Evolutionary conservation across 2,113 vertebrate genomes (phyloP).

Genomic region (Anoura caudifer): DNA sequence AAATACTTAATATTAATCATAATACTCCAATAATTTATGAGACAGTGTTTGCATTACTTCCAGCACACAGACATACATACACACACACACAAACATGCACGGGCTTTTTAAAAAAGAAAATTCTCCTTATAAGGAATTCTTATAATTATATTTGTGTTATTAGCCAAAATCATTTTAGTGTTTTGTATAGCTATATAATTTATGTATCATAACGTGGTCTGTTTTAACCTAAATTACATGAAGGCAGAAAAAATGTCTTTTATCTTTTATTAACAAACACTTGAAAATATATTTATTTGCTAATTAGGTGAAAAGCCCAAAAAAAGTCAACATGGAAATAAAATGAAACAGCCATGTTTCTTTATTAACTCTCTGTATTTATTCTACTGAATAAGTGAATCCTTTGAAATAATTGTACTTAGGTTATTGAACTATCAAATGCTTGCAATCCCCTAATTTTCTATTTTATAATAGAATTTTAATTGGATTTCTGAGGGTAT

Average conservation of each 20-base stretch:
- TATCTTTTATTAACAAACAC: background rate
- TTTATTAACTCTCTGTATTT: background rate
- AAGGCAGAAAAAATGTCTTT: background rate
- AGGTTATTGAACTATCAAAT: background rate
- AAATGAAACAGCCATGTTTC: background rate
- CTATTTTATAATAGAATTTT: background rate
- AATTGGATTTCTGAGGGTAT: background rate
- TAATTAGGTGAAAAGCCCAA: background rate
- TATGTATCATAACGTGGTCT: background rate
- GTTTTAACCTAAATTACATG: constrained; percentile 23
- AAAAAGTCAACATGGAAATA: background rate
- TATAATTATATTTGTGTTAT: background rate
- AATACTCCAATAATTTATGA: background rate
- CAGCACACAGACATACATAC: background rate
- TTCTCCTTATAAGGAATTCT: background rate
- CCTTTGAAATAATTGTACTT: background rate
- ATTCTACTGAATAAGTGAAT: background rate
- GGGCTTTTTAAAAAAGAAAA: background rate
- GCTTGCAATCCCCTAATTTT: background rate
- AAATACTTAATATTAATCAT: constrained; percentile 13
- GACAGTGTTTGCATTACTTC: background rate
- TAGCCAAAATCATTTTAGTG: background rate
- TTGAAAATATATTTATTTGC: constrained; percentile 2
- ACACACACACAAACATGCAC: background rate
- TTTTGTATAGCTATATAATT: background rate